phyloP scores from a whole-genome alignment of 2,888 invertebrate genomes.

The Trissonchulus sp. region DNA sequence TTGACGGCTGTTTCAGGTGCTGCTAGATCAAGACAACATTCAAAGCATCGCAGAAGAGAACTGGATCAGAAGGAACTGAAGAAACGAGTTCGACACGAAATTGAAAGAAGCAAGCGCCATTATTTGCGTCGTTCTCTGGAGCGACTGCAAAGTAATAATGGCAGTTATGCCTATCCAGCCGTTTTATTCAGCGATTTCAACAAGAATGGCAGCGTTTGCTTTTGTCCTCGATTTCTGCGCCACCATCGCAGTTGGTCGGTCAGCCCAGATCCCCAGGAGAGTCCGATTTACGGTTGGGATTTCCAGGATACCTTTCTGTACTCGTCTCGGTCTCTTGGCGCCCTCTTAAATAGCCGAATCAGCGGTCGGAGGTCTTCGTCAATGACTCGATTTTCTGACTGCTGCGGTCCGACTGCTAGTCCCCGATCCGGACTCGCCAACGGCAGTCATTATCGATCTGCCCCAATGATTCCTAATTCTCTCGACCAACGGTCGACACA shows the following conservation, averaged over 20 bases:
- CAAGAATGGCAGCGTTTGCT: not conserved
- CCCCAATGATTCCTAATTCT: too few species aligned
- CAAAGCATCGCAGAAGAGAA: not conserved
- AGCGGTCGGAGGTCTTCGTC: not conserved
- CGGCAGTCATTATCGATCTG: too few species aligned
- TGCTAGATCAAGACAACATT: not conserved
- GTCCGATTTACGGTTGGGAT: not conserved
- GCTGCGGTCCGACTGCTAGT: too few species aligned
- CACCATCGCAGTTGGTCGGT: not conserved
- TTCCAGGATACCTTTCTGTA: not conserved
- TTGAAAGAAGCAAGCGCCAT: not conserved
- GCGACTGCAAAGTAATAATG: not conserved
- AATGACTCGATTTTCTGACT: too few species aligned
- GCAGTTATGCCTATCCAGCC: not conserved
- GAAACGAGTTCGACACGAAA: not conserved
- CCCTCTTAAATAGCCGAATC: not conserved
- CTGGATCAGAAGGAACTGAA: not conserved
- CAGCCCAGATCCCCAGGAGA: not conserved
- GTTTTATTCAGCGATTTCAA: not conserved
- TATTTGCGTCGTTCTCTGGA: not conserved
- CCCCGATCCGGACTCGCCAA: too few species aligned
- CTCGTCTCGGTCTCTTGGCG: not conserved
- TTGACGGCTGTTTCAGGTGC: not conserved
- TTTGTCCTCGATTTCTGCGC: not conserved
- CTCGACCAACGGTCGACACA: too few species aligned